Conservation (phyloP, 2,797 vertebrate genomes). For the Fistularia tabacaria region DNA sequence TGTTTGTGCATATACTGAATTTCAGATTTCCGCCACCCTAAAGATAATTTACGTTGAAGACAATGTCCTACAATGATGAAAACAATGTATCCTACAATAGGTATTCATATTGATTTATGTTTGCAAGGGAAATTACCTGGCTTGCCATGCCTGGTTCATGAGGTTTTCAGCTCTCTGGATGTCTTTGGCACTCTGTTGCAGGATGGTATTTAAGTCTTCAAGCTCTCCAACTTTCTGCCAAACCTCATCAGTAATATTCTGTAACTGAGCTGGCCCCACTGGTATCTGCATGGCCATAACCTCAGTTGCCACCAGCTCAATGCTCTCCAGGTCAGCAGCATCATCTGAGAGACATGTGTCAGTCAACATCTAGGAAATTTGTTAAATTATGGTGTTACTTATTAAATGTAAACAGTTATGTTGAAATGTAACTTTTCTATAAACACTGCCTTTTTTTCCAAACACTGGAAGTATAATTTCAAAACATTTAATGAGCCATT, state of each 20-base stretch:
- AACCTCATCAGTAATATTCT: conserved; percentile 89
- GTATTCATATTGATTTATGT: neutral
- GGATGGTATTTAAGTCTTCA: conserved; percentile 86
- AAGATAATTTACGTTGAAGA: neutral
- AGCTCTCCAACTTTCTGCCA: conserved; percentile 87
- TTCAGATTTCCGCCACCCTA: too few relatives aligned
- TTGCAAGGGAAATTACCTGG: conserved; percentile 72
- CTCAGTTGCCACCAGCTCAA: conserved; percentile 91
- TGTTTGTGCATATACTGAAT: too few relatives aligned
- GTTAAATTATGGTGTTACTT: too few relatives aligned
- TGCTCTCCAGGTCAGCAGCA: conserved; percentile 90
- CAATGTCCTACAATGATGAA: neutral
- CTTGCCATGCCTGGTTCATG: conserved; percentile 84
- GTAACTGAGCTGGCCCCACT: conserved; percentile 87
- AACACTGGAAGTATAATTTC: too few relatives aligned
- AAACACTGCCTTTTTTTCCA: too few relatives aligned
- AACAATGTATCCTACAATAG: neutral
- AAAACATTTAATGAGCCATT: too few relatives aligned
- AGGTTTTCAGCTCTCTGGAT: conserved; percentile 86
- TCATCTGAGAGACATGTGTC: conserved; percentile 77
- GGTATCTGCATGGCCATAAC: conserved; percentile 97
- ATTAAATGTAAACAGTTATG: too few relatives aligned
- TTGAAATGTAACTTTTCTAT: too few relatives aligned
- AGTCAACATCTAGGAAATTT: too few relatives aligned
- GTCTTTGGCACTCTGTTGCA: conserved; percentile 86